Base-by-base conservation (phyloP, 2,888 invertebrate genomes). In the Cryptocephalus moraei region DNA sequence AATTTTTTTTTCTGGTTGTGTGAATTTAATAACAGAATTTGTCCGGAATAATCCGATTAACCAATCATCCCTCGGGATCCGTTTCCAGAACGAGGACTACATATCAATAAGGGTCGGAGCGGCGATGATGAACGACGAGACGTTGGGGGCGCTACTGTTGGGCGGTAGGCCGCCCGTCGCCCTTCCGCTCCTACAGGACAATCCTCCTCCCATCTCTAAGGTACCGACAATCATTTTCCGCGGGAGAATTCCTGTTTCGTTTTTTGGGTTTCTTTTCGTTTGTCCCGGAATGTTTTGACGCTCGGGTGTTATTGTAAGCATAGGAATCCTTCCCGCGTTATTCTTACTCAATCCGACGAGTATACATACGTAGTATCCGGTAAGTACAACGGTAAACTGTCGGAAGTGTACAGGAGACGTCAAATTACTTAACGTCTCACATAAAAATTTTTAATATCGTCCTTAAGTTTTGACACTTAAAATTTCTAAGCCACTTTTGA, bases 11-110 rank as follows among this genome's bases (percentile, higher is more conserved):
- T 8, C 12, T 32, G 8, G 4, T 8, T 31, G 42, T 31, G n/a
- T 42, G 42, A 42, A 32, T 42, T 42, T 11, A 40, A 22, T 6
- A 9, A 12, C 40, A 40, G 40, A 40, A 40, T 9, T 22, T 22
- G 22, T 22, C 22, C 6, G 22, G 22, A 22, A 22, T 22, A 22
- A 22, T 22, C 22, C 22, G 22, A 22, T 22, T 22, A 22, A 22
- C 22, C 14, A 39, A 46, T 39, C 43, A 43, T 44, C 33, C 40
- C 22, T 22, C 22, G 22, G 22, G 22, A 22, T 22, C 22, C 22
- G 22, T 48, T 66, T 66, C 50, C 63, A 72, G 70, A 72, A 66
- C 49, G 73, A 74, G 51, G 73, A 73, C 60, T 74, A 74, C 67
- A 67, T 74, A 63, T 71, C 73, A 58, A 68, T 70, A 45, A 62